A percentile compares a stretch with the other conserved stretches of the same genome.
These are phyloP conservation scores for Malurus alboscapulatus DNA, from an alignment of 2,113 vertebrate genomes.

Conservation along the genomic window DNA sequence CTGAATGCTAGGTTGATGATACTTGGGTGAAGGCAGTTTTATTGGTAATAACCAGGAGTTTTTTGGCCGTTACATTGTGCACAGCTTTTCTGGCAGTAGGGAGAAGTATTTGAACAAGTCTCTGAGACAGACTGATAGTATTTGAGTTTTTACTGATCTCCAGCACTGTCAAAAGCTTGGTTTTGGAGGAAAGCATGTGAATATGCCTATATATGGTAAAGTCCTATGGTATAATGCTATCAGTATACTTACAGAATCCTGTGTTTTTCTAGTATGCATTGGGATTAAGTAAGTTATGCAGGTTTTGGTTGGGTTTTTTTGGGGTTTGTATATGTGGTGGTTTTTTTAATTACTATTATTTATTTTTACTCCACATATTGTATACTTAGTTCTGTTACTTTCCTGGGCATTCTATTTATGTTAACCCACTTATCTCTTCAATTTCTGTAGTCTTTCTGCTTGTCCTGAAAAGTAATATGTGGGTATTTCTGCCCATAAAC, in stretches of 20 bases:
- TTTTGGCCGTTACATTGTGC: not conserved
- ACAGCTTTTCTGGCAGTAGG: not conserved
- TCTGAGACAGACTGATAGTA: not conserved
- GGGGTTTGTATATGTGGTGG: not conserved
- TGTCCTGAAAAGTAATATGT: not conserved
- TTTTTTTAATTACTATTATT: not conserved
- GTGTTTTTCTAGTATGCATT: not conserved
- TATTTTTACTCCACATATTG: not conserved
- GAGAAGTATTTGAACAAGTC: not conserved
- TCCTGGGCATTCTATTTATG: not conserved
- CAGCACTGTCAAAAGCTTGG: not conserved
- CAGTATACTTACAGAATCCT: not conserved
- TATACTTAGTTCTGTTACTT: not conserved
- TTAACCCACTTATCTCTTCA: not conserved
- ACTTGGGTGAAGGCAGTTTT: not conserved
- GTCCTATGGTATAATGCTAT: not conserved
- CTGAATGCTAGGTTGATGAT: not conserved
- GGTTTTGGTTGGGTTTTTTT: not conserved
- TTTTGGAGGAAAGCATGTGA: not conserved
- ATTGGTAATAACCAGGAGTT: not conserved
- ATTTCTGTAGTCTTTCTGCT: not conserved
- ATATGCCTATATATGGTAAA: not conserved
- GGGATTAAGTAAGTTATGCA: not conserved
- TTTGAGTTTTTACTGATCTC: not conserved
- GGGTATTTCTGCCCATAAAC: not conserved